Percentiles rank a stretch among this genome's conserved stretches.
Conservation (phyloP, 37 sponge, comb jelly and placozoan genomes). For the Sycon ciliatum region DNA sequence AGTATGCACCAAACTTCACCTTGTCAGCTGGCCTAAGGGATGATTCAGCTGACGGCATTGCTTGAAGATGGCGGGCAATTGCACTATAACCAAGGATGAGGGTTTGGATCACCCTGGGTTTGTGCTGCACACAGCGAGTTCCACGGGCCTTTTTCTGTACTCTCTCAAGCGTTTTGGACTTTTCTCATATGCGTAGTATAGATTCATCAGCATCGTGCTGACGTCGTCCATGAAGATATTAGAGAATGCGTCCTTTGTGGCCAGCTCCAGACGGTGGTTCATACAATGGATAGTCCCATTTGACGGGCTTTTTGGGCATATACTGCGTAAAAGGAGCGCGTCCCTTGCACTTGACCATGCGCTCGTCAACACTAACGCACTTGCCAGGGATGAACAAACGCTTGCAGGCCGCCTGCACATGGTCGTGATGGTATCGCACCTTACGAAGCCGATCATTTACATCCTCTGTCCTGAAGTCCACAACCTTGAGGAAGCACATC, state of each 20-base stretch:
- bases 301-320: too few species aligned
- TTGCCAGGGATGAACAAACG: too few species aligned
- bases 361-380: too few species aligned
- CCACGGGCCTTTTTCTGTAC: constrained; percentile 30
- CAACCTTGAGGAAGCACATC: too few species aligned
- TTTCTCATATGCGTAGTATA: constrained; percentile 52
- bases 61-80: constrained; percentile 11
- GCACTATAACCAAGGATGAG: constrained; percentile 13
- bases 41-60: constrained; percentile 15
- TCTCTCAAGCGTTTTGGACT: constrained; percentile 36
- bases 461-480: too few species aligned
- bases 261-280: constrained; percentile 5
- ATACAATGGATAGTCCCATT: background rate
- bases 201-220: constrained; percentile 24
- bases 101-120: constrained; percentile 5
- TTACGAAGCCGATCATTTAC: too few species aligned
- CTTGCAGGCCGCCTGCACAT: too few species aligned
- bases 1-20: background rate
- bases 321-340: too few species aligned
- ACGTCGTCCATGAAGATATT: background rate
- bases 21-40: constrained; percentile 9
- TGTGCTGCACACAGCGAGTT: too few species aligned
- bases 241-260: background rate
- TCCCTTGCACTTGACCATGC: too few species aligned
- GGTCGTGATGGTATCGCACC: too few species aligned